phyloP scores from a whole-genome alignment of 2,113 vertebrate genomes.

The sheep (Ovis aries) region DNA sequence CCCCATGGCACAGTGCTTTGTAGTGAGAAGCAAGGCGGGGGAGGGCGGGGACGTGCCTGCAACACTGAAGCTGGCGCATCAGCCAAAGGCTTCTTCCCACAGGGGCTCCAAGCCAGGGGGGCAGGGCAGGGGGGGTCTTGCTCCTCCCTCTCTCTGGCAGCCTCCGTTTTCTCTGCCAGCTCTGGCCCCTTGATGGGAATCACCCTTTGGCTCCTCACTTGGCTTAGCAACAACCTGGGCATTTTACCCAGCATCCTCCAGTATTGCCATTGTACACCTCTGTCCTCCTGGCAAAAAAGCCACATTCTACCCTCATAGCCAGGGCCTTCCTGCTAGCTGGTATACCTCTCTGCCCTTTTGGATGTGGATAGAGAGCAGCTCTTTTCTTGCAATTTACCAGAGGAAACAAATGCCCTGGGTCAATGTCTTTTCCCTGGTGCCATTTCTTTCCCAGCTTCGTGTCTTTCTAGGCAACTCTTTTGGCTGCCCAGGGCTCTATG shows the following conservation, averaged over 20 bases:
- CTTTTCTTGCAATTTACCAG: background rate
- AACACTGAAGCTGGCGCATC: background rate
- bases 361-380: background rate
- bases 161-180: constrained; percentile 14
- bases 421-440: background rate
- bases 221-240: background rate
- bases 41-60: fast-evolving
- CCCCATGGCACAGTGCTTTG: constrained; percentile 32
- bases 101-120: background rate
- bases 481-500: background rate
- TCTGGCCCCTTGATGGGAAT: constrained; percentile 26
- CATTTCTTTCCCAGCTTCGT: background rate
- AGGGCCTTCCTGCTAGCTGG: background rate
- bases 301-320: background rate
- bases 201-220: constrained; percentile 33
- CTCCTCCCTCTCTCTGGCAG: background rate
- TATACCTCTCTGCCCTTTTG: background rate
- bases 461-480: constrained; percentile 31
- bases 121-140: background rate
- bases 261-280: background rate
- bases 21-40: constrained; percentile 3
- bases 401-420: background rate
- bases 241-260: constrained; percentile 1
- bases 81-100: constrained; percentile 43
- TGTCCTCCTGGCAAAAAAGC: background rate